Evolutionary conservation across 2,888 invertebrate genomes (phyloP).

Genomic region (Isotomurus palustris): DNA sequence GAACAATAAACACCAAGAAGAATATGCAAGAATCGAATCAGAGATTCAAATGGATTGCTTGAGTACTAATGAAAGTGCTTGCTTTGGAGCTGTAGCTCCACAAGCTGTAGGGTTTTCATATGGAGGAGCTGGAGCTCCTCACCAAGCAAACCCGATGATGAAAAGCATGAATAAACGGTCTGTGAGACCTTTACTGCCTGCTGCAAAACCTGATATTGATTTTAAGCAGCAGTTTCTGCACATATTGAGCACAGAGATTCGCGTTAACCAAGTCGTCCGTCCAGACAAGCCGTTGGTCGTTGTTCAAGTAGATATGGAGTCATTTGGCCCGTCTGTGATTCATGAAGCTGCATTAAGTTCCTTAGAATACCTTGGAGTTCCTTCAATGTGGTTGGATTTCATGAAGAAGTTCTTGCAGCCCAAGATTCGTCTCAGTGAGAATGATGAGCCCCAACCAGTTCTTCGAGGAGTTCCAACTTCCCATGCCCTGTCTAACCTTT

Average conservation of each 20-base stretch:
- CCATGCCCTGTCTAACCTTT: constrained; percentile 22
- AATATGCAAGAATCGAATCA: constrained; percentile 8
- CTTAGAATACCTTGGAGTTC: constrained; percentile 26
- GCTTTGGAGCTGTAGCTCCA: no score
- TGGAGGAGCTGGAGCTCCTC: neutral
- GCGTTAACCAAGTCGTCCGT: constrained; percentile 21
- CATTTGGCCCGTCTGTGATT: constrained; percentile 32
- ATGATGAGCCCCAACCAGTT: neutral
- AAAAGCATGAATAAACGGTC: neutral
- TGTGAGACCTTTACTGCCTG: neutral
- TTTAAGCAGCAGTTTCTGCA: constrained; percentile 31
- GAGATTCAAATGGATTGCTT: no score
- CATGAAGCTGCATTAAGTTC: constrained; percentile 25
- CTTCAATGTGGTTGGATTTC: constrained; percentile 23
- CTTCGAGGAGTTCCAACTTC: constrained; percentile 28
- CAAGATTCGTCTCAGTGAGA: constrained; percentile 7
- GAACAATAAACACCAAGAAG: constrained; percentile 1
- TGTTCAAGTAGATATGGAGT: constrained; percentile 36
- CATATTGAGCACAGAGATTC: constrained; percentile 28
- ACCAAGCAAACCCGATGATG: neutral
- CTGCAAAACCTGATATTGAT: neutral
- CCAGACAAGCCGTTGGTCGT: constrained; percentile 19
- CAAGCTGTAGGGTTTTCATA: neutral
- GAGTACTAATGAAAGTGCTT: neutral
- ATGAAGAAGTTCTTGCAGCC: constrained; percentile 27